Evolutionary conservation across 1,140 invertebrate species (phyloP).

Genomic region (Anastrepha ludens): DNA sequence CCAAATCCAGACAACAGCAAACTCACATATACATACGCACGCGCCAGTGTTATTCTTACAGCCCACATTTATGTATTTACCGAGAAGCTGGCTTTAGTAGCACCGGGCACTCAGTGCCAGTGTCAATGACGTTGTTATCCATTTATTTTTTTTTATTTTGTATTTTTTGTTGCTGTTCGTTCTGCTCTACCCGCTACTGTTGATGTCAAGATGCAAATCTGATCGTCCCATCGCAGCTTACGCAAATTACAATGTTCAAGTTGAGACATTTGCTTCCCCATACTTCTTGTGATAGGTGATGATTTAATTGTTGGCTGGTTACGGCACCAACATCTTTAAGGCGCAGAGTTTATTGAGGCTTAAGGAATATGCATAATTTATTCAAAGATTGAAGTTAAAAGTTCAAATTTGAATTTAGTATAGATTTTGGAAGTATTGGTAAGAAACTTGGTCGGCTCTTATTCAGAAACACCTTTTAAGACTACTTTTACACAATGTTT

Average conservation of each 20-base stretch:
- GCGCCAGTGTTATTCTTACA: neutral
- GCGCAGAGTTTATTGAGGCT: neutral
- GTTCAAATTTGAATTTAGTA: no score
- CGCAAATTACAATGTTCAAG: constrained; percentile 43
- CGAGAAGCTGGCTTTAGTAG: neutral
- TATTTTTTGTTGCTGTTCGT: no score
- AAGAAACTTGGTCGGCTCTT: no score
- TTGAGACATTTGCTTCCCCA: neutral
- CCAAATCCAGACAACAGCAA: neutral
- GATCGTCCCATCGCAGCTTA: constrained; percentile 3
- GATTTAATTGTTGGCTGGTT: neutral
- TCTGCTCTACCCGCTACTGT: neutral
- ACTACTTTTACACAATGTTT: no score
- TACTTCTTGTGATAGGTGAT: neutral
- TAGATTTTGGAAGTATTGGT: no score
- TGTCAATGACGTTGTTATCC: constrained; percentile 49
- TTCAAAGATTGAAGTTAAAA: no score
- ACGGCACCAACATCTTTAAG: neutral
- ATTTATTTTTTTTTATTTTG: neutral
- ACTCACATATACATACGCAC: neutral
- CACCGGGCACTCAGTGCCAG: neutral
- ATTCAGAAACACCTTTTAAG: no score
- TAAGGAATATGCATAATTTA: no score
- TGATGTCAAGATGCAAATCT: constrained; percentile 33
- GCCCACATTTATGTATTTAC: neutral